Evolutionary conservation across 2,113 vertebrate genomes (phyloP), one percentile per base, ranked within the genome.

Genomic region (Aviceda subcristata): DNA sequence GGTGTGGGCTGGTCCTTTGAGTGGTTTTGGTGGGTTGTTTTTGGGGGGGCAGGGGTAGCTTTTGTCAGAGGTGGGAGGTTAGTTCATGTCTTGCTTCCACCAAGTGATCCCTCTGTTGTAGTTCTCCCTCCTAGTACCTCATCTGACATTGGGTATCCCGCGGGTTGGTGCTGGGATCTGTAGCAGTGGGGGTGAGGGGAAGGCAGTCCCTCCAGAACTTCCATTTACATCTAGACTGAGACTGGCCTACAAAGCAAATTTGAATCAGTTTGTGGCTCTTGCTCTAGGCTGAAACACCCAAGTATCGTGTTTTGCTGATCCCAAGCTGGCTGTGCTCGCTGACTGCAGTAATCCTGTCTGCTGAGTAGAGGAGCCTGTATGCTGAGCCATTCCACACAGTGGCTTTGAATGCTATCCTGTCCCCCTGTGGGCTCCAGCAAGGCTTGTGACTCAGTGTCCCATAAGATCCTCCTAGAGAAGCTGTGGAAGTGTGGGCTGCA

Each of bases 101-200:
- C 48, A 38, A 26, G 39, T 4, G 1, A 34, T 27, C 34, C 66
- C 23, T 41, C 85, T 48, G 30, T 19, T 41, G 21, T 23, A 12
- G 32, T 18, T 29, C 60, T 48, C 20, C 46, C 34, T 76, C 23
- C 2, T 4, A 9, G 67, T 24, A 12, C 32, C 66, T 34, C 16
- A 7, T 17, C 20, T 38, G 51, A 20, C 12, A 4, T 17, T 1
- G 3, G n/a, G 26, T n/a, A 1, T 43, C 29, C 57, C 0, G 0
- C 4, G 23, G 27, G 19, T 15, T 51, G 23, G 30, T 38, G 63
- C 74, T 60, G 80, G 56, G 41, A 13, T 43, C 43, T 6, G 24
- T 24, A 21, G 27, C 13, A 5, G 24, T 21, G n/a, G 24, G 22
- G 46, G 32, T 38, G 32, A 62, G 53, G 45, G 39, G 32, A 39